Evolutionary conservation across 1,140 invertebrate genomes (phyloP).

Genomic region (Cyclargus thomasi): DNA sequence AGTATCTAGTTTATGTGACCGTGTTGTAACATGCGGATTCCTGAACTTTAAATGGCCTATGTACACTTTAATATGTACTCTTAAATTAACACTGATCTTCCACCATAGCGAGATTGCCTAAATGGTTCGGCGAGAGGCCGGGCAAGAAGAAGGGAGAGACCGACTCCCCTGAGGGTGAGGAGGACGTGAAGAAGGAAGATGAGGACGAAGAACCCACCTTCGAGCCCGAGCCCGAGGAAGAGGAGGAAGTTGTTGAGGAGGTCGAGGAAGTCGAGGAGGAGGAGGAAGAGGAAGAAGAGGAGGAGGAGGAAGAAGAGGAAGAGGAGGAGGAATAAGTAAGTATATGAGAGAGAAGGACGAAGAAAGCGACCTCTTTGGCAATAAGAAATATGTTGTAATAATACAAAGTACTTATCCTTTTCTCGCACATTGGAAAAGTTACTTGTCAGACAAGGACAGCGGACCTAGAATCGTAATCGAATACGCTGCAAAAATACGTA

Average conservation of each 20-base stretch:
- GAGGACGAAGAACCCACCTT: conserved; percentile 82
- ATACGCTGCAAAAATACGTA: no score
- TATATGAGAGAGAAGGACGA: conserved; percentile 10
- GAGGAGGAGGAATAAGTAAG: conserved; percentile 69
- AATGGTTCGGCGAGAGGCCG: conserved; percentile 95
- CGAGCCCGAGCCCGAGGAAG: conserved; percentile 82
- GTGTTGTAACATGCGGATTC: no score
- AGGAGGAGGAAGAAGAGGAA: conserved; percentile 59
- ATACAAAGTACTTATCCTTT: no score
- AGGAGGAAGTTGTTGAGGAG: conserved; percentile 78
- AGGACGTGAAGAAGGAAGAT: conserved; percentile 86
- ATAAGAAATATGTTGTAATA: no score
- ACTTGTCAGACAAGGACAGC: no score
- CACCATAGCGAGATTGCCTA: conserved; percentile 87
- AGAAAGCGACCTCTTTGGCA: no score
- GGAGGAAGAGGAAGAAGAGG: conserved; percentile 80
- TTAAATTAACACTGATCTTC: neutral
- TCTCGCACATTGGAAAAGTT: no score
- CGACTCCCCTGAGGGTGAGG: conserved; percentile 91
- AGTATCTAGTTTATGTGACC: no score
- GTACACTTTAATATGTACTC: no score
- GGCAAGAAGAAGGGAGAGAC: conserved; percentile 92
- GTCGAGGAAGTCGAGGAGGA: conserved; percentile 84
- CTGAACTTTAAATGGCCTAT: neutral
- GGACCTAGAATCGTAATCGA: no score